A percentile compares a stretch with the other conserved stretches of the same genome.
These are phyloP conservation scores for Loxodonta africana DNA, from an alignment of 2,113 vertebrate species.

Conservation along the genomic window DNA sequence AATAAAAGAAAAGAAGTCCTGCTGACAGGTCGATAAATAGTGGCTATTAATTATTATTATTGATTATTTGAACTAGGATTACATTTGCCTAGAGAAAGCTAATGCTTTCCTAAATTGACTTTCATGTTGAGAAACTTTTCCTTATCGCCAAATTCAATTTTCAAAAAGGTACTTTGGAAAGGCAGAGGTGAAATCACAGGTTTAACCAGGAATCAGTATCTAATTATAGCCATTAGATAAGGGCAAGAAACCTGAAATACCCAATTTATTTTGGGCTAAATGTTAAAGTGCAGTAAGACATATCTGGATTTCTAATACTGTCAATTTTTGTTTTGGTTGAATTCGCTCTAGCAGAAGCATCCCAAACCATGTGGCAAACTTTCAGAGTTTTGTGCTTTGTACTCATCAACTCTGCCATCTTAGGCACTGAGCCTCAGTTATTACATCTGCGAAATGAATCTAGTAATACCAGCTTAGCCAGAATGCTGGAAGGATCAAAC, in stretches of 20 bases:
- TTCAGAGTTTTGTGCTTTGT: neutral
- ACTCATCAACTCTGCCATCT: neutral
- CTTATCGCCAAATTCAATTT: slow-evolving; percentile 30
- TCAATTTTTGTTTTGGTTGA: neutral
- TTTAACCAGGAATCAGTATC: neutral
- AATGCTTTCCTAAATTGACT: neutral
- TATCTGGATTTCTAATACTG: neutral
- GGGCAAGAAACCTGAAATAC: neutral
- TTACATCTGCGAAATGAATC: neutral
- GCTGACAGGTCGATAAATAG: neutral
- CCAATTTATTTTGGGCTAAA: neutral
- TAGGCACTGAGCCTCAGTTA: neutral
- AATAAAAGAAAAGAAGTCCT: neutral
- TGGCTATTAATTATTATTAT: neutral
- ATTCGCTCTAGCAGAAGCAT: neutral
- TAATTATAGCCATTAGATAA: neutral
- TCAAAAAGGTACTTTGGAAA: neutral
- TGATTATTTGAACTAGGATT: neutral
- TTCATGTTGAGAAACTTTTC: neutral
- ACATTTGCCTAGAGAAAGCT: neutral
- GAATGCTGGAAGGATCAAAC: neutral
- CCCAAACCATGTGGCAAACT: rapidly evolving
- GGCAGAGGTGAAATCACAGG: neutral
- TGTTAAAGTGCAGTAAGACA: neutral
- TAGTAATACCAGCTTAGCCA: neutral